Conservation (phyloP, 2,797 vertebrate species). For the Paratrypauchen microcephalus region DNA sequence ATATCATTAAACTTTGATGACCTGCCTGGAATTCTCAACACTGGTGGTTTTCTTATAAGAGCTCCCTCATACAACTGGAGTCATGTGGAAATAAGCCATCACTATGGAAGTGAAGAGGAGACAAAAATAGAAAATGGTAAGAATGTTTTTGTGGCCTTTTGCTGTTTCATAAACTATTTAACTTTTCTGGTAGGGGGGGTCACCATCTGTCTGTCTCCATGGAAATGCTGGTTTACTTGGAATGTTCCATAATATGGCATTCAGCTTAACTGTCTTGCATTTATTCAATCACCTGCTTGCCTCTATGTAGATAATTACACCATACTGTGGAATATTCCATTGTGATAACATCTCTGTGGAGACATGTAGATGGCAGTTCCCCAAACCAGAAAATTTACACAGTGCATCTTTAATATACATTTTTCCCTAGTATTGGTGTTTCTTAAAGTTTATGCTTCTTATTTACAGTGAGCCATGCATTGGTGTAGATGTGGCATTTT, state of each 20-base stretch:
- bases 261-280: too few relatives aligned
- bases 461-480: constrained; percentile 75
- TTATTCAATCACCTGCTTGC: background rate
- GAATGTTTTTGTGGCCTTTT: constrained; percentile 5
- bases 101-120: constrained; percentile 42
- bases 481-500: constrained; percentile 64
- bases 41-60: constrained; percentile 45
- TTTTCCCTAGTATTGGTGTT: background rate
- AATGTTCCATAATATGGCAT: too few relatives aligned
- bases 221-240: too few relatives aligned
- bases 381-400: too few relatives aligned
- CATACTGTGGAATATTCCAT: too few relatives aligned
- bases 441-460: constrained; percentile 21
- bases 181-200: too few relatives aligned
- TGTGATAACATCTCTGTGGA: too few relatives aligned
- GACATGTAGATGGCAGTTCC: too few relatives aligned
- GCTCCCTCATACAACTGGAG: constrained; percentile 30
- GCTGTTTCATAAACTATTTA: background rate
- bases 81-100: constrained; percentile 15
- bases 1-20: constrained; percentile 80
- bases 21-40: constrained; percentile 66
- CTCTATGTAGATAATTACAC: too few relatives aligned
- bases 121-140: constrained; percentile 63
- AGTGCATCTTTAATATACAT: background rate
- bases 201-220: too few relatives aligned